Percentiles rank a stretch among this genome's conserved stretches.
Conservation (phyloP, 1,140 invertebrate genomes). For the Holcopasites calliopsidis region DNA sequence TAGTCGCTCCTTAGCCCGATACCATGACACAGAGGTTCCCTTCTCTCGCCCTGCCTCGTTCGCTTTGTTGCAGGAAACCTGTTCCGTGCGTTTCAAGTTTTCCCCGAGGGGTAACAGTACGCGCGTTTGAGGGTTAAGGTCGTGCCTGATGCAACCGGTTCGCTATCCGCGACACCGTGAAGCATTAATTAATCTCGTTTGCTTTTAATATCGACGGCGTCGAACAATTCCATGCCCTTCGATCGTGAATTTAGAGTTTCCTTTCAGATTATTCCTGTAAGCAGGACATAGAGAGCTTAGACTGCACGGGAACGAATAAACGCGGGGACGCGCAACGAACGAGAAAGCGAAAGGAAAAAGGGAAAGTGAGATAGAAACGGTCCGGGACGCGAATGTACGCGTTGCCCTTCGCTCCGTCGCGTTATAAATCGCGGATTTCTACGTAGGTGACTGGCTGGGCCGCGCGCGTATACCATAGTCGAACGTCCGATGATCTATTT, state of each 20-base stretch:
- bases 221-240: no score
- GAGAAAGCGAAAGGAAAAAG: conserved; percentile 42
- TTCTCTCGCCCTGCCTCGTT: neutral
- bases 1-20: conserved; percentile 29
- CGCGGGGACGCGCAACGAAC: conserved; percentile 21
- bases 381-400: conserved; percentile 44
- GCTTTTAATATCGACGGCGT: no score
- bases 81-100: conserved; percentile 46
- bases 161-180: conserved; percentile 29
- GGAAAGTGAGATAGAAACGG: conserved; percentile 43
- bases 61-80: conserved; percentile 42
- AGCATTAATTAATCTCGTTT: no score
- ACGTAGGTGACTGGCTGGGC: conserved; percentile 61
- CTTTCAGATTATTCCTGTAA: neutral
- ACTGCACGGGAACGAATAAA: neutral
- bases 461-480: conserved; percentile 59
- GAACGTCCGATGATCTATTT: conserved; percentile 66
- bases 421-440: conserved; percentile 67
- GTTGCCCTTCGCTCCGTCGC: conserved; percentile 56
- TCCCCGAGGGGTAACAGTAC: conserved; percentile 44
- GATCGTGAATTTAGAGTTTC: neutral
- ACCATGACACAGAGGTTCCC: conserved; percentile 27
- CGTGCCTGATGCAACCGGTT: conserved; percentile 35
- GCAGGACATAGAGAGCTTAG: neutral
- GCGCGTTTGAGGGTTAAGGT: conserved; percentile 54